A percentile compares a stretch with the other conserved stretches of the same genome.
Conservation (phyloP, 2,113 vertebrate genomes). For the Cochlearius cochlearius region DNA sequence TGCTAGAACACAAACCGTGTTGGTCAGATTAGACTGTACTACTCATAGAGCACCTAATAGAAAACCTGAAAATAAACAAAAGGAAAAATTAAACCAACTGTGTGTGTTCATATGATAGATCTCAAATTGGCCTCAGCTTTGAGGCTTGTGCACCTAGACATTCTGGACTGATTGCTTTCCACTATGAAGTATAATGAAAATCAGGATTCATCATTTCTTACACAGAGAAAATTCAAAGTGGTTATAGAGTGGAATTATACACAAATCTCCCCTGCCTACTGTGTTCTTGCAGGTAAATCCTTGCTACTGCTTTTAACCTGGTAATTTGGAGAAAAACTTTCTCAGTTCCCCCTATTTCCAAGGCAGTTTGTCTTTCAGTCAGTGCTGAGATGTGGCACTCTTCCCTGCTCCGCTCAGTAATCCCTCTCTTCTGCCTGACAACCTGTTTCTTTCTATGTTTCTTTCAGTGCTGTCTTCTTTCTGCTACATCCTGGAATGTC, state of each 20-base stretch:
- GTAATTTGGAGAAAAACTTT: neutral
- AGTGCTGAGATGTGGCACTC: neutral
- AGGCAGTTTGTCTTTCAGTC: neutral
- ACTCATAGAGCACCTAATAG: neutral
- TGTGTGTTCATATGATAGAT: neutral
- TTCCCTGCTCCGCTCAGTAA: neutral
- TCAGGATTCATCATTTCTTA: neutral
- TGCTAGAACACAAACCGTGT: neutral
- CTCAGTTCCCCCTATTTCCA: neutral
- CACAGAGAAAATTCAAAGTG: neutral
- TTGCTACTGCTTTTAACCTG: neutral
- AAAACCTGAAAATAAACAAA: neutral
- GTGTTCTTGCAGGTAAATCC: neutral
- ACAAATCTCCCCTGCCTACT: neutral
- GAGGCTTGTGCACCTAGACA: neutral
- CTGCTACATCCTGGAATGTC: neutral
- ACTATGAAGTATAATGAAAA: neutral
- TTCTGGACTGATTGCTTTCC: neutral
- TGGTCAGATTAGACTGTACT: neutral
- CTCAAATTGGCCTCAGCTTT: neutral
- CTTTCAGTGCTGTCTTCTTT: neutral
- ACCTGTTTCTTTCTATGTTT: neutral
- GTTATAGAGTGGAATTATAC: fast-evolving
- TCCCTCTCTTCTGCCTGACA: neutral
- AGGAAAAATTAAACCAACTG: neutral